Evolutionary conservation across 2,888 invertebrate species (phyloP).

Genomic region (Lypha dubia): DNA sequence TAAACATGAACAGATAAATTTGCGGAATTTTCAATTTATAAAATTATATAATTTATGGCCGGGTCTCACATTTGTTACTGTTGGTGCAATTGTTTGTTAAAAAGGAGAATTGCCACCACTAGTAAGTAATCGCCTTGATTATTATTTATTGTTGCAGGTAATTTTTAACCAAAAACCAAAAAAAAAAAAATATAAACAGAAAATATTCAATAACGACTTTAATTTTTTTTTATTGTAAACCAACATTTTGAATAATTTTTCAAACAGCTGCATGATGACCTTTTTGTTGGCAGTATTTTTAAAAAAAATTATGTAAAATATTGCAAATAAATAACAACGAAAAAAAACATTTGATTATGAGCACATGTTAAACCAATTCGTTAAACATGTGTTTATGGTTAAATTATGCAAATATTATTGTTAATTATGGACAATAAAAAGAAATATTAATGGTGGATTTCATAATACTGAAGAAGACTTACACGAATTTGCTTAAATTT

Average conservation of each 20-base stretch:
- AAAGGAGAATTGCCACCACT: slow-evolving; percentile 17
- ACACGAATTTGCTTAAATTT: too few species aligned
- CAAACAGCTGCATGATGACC: slow-evolving; percentile 63
- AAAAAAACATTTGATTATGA: neutral
- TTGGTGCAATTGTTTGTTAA: neutral
- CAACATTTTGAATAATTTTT: slow-evolving; percentile 23
- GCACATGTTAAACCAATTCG: slow-evolving; percentile 15
- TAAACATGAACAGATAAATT: slow-evolving; percentile 2
- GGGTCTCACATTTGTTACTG: slow-evolving; percentile 15
- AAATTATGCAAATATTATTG: slow-evolving; percentile 57
- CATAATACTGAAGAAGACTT: too few species aligned
- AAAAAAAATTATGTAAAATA: slow-evolving; percentile 45
- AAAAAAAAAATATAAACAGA: slow-evolving; percentile 27
- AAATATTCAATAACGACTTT: neutral
- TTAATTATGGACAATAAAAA: neutral
- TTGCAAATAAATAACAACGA: slow-evolving; percentile 16
- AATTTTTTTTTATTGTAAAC: slow-evolving; percentile 16
- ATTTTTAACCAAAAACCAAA: slow-evolving; percentile 23
- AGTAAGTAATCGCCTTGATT: slow-evolving; percentile 50
- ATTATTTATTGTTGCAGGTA: slow-evolving; percentile 58
- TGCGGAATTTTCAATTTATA: slow-evolving; percentile 8
- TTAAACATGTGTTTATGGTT: slow-evolving; percentile 56
- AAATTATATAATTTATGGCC: slow-evolving; percentile 37
- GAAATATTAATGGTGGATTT: neutral
- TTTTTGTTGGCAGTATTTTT: slow-evolving; percentile 40